Evolutionary conservation across 2,888 invertebrate genomes (phyloP), one percentile per base, ranked within the genome.

Genomic region (Leptopilina syphax): DNA sequence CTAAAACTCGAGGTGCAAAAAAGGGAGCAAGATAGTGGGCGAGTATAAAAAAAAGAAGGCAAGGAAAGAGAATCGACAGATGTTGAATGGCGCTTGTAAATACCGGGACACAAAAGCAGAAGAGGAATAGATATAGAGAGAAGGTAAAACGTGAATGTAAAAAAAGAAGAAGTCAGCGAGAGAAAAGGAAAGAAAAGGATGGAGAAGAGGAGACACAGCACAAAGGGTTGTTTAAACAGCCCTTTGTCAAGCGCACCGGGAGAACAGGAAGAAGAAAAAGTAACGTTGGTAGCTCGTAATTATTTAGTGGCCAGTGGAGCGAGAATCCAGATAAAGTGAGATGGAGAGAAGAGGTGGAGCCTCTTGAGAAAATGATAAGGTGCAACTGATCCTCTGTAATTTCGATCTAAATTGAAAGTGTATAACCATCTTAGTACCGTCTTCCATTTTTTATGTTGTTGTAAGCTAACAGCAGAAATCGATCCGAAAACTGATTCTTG

Each of bases 141-240:
- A 44, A 44, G 34, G 47, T 70, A 54, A 79, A 65, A 78, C 54
- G 65, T 41, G 73, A 63, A 67, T 68, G 65, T 60, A 57, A 70
- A 80, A 27, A 24, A 66, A 34, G 34, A 34, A 34, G 34, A 57
- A 65, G 65, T 79, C 73, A 79, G 77, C 77, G 70, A 47, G 60
- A 76, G 78, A 77, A 79, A 80, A 78, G 80, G 80, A 82, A 77
- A 77, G 79, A 76, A 81, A 80, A 83, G 70, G 79, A 77, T 34
- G 34, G 76, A 67, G 70, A 63, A 34, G 79, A 77, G 76, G 79
- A 54, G 79, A 65, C 60, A 27, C 79, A 77, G 79, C 82, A 85
- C 85, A 87, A 87, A 87, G 88, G 86, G 86, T 85, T 85, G 87
- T 85, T 87, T 85, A 87, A 89, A 89, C 89, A 89, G 84, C 86